These are phyloP conservation scores for Caerostris extrusa DNA, from an alignment of 1,140 invertebrate genomes.

Conservation along the genomic window DNA sequence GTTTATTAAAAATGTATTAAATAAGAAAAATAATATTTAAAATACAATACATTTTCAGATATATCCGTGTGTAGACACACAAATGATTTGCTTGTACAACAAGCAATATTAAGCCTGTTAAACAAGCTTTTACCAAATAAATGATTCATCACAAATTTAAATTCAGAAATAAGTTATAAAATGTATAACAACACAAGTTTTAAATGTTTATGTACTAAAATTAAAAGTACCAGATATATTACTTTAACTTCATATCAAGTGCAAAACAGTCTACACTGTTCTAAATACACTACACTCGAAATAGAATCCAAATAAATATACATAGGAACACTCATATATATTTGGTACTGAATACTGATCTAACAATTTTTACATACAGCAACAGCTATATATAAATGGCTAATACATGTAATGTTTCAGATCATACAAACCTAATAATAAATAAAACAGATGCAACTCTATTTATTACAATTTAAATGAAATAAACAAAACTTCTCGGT, in stretches of 20 bases:
- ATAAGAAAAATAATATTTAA: neutral
- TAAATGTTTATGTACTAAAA: too few relatives aligned
- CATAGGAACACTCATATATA: conserved; percentile 14
- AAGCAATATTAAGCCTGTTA: neutral
- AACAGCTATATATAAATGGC: conserved; percentile 19
- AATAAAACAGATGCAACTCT: neutral
- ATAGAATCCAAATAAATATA: conserved; percentile 16
- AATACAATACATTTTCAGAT: neutral
- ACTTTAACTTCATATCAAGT: neutral
- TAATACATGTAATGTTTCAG: neutral
- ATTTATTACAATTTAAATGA: neutral
- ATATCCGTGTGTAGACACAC: neutral
- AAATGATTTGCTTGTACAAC: neutral
- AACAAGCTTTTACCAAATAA: neutral
- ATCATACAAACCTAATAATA: neutral
- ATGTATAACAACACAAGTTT: too few relatives aligned
- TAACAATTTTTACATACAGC: conserved; percentile 1
- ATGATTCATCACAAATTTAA: too few relatives aligned
- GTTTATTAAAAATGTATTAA: neutral
- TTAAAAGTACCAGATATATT: neutral
- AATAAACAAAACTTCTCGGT: neutral
- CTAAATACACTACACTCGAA: neutral
- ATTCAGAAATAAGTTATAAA: too few relatives aligned
- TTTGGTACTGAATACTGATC: neutral
- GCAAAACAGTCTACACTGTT: neutral